These are phyloP conservation scores for Chaetogeoica ovagalla DNA, from an alignment of 2,888 invertebrate genomes.

Conservation along the genomic window DNA sequence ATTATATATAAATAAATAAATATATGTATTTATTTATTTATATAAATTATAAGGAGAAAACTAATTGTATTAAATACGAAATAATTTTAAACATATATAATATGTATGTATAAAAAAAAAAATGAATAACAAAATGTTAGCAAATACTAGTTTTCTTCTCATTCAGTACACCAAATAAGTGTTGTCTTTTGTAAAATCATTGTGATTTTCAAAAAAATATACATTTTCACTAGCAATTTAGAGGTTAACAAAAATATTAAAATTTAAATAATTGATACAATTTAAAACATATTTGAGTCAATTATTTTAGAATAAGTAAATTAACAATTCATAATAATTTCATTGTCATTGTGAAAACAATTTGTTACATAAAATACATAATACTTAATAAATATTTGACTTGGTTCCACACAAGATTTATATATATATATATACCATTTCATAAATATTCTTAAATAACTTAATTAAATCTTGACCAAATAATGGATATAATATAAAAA, in stretches of 20 bases:
- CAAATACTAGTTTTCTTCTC: conserved; percentile 15
- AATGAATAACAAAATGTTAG: conserved; percentile 42
- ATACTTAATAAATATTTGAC: not conserved
- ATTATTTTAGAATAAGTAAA: not conserved
- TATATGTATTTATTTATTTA: conserved; percentile 24
- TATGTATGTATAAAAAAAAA: conserved; percentile 22
- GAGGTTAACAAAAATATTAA: not conserved
- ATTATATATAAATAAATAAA: not conserved
- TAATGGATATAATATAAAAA: conserved; percentile 36
- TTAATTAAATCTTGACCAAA: conserved; percentile 24
- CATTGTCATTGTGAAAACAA: not conserved
- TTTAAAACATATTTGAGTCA: conserved; percentile 7
- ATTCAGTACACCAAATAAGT: conserved; percentile 1
- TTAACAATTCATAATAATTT: not conserved
- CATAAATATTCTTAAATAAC: conserved; percentile 15
- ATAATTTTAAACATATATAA: not conserved
- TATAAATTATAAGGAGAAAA: conserved; percentile 40
- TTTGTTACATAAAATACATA: not conserved
- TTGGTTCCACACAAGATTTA: conserved; percentile 25
- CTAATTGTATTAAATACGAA: conserved; percentile 29
- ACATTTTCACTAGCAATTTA: not conserved
- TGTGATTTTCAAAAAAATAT: conserved; percentile 8
- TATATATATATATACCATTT: not conserved
- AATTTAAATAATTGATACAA: conserved; percentile 29
- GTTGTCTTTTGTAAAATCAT: not conserved